phyloP scores from a whole-genome alignment of 2,113 vertebrate species.

The Psittacula cyanocephala region DNA sequence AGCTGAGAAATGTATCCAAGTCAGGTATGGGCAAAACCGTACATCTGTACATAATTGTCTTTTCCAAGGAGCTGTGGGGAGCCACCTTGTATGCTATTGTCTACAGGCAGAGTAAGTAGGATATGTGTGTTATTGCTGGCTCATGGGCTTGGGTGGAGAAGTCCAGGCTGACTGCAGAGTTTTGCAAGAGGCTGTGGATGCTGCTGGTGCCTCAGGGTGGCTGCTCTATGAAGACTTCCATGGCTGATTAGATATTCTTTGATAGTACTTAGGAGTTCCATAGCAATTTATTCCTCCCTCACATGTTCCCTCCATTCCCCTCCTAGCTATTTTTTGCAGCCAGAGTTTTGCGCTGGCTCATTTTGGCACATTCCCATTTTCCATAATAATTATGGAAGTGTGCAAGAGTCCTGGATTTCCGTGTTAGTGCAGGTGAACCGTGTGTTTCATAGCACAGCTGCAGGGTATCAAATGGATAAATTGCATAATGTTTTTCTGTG shows the following conservation, averaged over 20 bases:
- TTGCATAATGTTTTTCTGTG: not conserved
- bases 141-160: rapidly evolving
- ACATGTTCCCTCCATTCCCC: not conserved
- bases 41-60: not conserved
- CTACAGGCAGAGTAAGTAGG: not conserved
- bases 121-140: not conserved
- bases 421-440: not conserved
- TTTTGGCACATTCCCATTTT: not conserved
- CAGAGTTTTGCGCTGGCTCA: not conserved
- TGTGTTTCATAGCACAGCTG: not conserved
- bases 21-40: not conserved
- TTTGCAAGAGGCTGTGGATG: not conserved
- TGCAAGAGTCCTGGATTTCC: not conserved
- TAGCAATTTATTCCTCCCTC: not conserved
- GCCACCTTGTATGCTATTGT: not conserved
- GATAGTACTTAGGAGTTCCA: not conserved
- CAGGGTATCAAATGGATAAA: not conserved
- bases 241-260: not conserved
- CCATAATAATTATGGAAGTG: not conserved
- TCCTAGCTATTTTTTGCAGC: not conserved
- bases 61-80: not conserved
- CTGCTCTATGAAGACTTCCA: not conserved
- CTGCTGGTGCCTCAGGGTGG: not conserved
- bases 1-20: not conserved
- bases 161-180: not conserved